Base-by-base conservation (phyloP, 2,113 vertebrate genomes). In the Oceanodroma tethys region DNA sequence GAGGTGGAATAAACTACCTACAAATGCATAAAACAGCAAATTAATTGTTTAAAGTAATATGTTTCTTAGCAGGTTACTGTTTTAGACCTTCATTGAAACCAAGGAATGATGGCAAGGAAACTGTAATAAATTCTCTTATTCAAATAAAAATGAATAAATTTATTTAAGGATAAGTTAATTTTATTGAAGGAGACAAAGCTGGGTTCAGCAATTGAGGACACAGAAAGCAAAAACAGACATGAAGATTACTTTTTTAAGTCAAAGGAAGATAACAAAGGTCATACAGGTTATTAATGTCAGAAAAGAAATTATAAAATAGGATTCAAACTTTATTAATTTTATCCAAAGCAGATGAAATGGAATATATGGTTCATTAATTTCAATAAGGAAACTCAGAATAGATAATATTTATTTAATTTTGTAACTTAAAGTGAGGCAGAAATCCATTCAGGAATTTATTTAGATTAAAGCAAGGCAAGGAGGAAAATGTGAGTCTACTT, bases 281-380 rank as follows among this genome's bases (percentile, higher is more conserved):
- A 73, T 59, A 48, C 2, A 75, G 21, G 58, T 89, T 94, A 91
- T 88, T 94, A 72, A 87, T 92, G 89, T 91, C 36, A 88, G 68
- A 83, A 88, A 66, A 71, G 20, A 76, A 88, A 91, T 50, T 19
- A 70, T 90, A 70, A 89, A 88, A 87, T 27, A 82, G 32, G 50
- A 93, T 90, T 92, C 19, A 38, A 68, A 92, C 2, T 81, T 78
- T 73, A 97, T 96, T 92, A 90, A 80, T 58, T 96, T 87, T 7
- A 75, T 70, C 26, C 29, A 73, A 82, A 95, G 22, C 11, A 93
- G 59, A 78, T 81, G 29, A 92, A 91, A 52, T n/a, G 3, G 11
- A 83, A 67, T 92, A 74, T 67, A 63, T 22, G 15, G 34, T 34
- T 84, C 65, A 95, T 89, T 84, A 89, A 86, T 21, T 86, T 88